These are phyloP conservation scores for Parazoanthus swiftii DNA, from an alignment of 92 coral and sea anemone species.

Conservation along the genomic window DNA sequence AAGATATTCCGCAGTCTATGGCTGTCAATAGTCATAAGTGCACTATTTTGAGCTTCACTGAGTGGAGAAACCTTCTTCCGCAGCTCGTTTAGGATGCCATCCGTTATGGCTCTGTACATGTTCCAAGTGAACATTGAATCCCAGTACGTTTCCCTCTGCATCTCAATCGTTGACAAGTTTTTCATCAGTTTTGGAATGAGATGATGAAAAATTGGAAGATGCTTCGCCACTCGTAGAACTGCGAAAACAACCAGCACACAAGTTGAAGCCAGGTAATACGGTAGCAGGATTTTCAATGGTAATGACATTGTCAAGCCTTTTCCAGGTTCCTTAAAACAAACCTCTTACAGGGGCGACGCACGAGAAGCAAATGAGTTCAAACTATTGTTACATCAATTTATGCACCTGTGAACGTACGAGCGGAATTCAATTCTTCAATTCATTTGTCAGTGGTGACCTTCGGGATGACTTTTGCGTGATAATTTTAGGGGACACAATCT, in stretches of 20 bases:
- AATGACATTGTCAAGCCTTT: not conserved
- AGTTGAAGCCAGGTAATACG: slow-evolving; percentile 20
- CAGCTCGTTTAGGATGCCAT: slow-evolving; percentile 58
- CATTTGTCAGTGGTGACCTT: slow-evolving; percentile 40
- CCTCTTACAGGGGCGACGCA: not conserved
- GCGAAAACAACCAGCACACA: slow-evolving; percentile 39
- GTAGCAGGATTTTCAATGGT: slow-evolving; percentile 5
- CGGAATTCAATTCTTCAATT: slow-evolving; percentile 19
- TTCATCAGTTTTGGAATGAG: slow-evolving; percentile 47
- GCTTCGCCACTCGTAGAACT: slow-evolving; percentile 28
- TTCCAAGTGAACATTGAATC: slow-evolving; percentile 67
- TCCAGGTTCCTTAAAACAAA: not conserved
- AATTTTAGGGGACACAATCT: slow-evolving; percentile 5
- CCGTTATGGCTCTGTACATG: slow-evolving; percentile 65
- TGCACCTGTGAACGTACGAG: slow-evolving; percentile 28
- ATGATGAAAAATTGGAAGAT: slow-evolving; percentile 53
- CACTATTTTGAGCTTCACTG: slow-evolving; percentile 65
- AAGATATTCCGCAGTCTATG: slow-evolving; percentile 50
- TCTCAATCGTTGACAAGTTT: slow-evolving; percentile 47
- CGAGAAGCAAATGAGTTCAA: slow-evolving; percentile 6
- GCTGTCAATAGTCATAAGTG: slow-evolving; percentile 55
- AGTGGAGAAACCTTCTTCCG: slow-evolving; percentile 51
- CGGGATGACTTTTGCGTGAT: slow-evolving; percentile 45
- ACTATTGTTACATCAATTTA: slow-evolving; percentile 1
- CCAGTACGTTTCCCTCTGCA: slow-evolving; percentile 55